phyloP scores from a whole-genome alignment of 2,888 invertebrate species.

The Drosophila antonietae region DNA sequence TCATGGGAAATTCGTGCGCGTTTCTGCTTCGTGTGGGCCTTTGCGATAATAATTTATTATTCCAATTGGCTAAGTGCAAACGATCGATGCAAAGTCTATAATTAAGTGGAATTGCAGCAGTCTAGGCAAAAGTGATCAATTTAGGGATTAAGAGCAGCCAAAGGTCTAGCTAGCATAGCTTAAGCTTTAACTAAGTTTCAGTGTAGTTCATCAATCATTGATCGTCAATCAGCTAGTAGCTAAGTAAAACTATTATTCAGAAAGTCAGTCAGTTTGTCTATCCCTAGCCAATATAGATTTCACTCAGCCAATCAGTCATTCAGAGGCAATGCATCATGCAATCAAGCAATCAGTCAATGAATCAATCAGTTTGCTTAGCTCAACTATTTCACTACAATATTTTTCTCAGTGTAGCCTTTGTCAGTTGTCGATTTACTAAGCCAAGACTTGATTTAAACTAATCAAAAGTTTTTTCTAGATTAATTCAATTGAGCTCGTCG shows the following conservation, averaged over 20 bases:
- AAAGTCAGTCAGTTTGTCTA: background rate
- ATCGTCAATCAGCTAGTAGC: background rate
- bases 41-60: conserved; percentile 16
- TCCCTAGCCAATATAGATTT: background rate
- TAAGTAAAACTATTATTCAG: background rate
- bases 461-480: conserved; percentile 30
- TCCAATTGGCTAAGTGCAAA: conserved; percentile 9
- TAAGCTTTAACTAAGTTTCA: background rate
- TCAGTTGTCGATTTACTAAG: background rate
- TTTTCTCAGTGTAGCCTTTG: background rate
- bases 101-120: background rate
- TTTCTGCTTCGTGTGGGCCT: conserved; percentile 12
- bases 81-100: background rate
- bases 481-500: conserved; percentile 31
- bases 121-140: background rate
- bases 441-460: conserved; percentile 13
- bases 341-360: background rate
- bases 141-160: background rate
- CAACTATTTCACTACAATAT: background rate
- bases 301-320: background rate
- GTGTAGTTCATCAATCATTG: background rate
- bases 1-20: conserved; percentile 15
- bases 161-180: background rate
- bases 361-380: background rate
- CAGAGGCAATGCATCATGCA: background rate